phyloP scores from a whole-genome alignment of 2,797 vertebrate species.

The Scyliorhinus canicula region DNA sequence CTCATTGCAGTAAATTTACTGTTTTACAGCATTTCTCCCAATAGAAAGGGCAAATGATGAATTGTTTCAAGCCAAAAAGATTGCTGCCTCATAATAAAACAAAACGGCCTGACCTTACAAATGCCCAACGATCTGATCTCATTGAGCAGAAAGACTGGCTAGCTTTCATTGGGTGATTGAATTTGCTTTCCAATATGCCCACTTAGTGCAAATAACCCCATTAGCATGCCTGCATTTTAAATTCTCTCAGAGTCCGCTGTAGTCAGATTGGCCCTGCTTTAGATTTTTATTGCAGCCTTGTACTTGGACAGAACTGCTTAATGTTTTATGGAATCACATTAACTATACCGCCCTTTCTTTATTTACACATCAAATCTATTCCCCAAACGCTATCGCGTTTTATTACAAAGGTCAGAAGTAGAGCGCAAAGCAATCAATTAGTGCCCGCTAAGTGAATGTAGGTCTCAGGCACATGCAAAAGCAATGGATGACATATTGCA shows the following conservation, averaged over 20 bases:
- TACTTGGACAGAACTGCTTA: conserved; percentile 20
- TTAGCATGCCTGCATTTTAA: conserved; percentile 43
- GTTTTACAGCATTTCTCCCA: neutral
- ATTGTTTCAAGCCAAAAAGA: conserved; percentile 46
- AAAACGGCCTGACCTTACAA: conserved; percentile 46
- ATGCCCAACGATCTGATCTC: conserved; percentile 49
- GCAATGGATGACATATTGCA: neutral
- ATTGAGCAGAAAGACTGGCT: conserved; percentile 48
- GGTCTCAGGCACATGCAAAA: neutral
- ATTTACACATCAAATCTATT: conserved; percentile 19
- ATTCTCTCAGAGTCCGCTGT: neutral
- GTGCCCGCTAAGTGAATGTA: neutral
- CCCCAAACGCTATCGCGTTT: neutral
- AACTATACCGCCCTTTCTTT: conserved; percentile 4
- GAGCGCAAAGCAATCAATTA: conserved; percentile 11
- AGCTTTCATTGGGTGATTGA: conserved; percentile 47
- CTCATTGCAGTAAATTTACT: neutral
- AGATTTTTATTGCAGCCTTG: conserved; percentile 28
- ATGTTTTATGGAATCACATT: conserved; percentile 34
- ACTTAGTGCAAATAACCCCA: conserved; percentile 45
- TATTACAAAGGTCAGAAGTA: neutral
- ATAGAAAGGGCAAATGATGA: conserved; percentile 15
- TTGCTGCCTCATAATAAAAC: conserved; percentile 45
- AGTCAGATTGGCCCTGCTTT: neutral
- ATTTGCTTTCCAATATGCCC: conserved; percentile 44